phyloP scores from a whole-genome alignment of 2,797 vertebrate genomes.

The Threskiornis aethiopicus region DNA sequence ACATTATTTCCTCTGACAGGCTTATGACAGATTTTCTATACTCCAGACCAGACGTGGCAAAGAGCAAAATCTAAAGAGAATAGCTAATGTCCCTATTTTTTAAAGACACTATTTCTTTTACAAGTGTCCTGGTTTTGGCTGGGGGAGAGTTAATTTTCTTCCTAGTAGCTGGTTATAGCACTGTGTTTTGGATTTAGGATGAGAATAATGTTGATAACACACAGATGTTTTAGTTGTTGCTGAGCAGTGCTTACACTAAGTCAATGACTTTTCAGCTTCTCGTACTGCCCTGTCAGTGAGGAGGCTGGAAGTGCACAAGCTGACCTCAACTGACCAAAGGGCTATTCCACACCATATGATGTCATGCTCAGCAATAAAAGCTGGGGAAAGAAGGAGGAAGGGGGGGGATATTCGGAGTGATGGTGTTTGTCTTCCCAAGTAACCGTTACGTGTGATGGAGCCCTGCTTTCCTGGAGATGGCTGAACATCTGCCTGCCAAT shows the following conservation, averaged over 20 bases:
- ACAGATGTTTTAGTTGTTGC: background rate
- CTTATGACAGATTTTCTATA: background rate
- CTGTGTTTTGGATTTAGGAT: background rate
- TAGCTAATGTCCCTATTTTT: background rate
- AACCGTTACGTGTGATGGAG: too few relatives aligned
- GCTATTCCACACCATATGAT: too few relatives aligned
- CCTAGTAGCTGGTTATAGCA: background rate
- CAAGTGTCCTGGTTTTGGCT: background rate
- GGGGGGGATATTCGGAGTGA: too few relatives aligned
- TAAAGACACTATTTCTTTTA: background rate
- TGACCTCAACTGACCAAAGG: too few relatives aligned
- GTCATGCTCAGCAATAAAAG: too few relatives aligned
- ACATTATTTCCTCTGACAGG: background rate
- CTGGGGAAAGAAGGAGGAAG: too few relatives aligned
- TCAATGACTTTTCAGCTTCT: background rate
- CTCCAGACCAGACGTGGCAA: background rate
- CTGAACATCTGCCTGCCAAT: too few relatives aligned
- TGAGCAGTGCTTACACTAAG: background rate
- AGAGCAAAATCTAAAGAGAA: background rate
- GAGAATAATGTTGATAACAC: background rate
- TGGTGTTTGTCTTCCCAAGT: too few relatives aligned
- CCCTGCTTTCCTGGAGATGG: too few relatives aligned
- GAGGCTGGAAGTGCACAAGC: background rate
- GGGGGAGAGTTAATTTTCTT: background rate
- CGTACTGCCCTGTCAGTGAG: background rate